Percentiles rank a stretch among this genome's conserved stretches.
phyloP scores from a whole-genome alignment of 1,140 invertebrate genomes.

The Pogonus chalceus region DNA sequence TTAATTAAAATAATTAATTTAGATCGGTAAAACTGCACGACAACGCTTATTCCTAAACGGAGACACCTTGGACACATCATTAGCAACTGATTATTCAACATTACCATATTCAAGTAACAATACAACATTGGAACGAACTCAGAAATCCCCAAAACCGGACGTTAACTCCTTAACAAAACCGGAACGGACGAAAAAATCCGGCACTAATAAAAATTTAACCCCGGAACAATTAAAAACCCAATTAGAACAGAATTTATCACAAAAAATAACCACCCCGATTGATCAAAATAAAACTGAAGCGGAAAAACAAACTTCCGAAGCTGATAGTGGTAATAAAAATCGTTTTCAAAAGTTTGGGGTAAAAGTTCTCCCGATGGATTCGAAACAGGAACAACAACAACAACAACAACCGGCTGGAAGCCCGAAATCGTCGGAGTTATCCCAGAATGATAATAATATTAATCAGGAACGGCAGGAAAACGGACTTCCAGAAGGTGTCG shows the following conservation, averaged over 20 bases:
- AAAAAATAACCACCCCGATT: background rate
- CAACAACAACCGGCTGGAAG: slow-evolving; percentile 23
- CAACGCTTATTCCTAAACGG: slow-evolving; percentile 38
- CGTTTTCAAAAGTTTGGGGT: slow-evolving; percentile 57
- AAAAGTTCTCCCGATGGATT: slow-evolving; percentile 48
- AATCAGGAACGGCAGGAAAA: slow-evolving; percentile 34
- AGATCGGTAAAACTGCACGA: slow-evolving; percentile 35
- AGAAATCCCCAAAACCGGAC: slow-evolving; percentile 23
- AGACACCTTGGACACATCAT: slow-evolving; percentile 33
- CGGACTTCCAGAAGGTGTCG: slow-evolving; percentile 34
- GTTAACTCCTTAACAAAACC: slow-evolving; percentile 14
- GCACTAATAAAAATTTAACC: slow-evolving; percentile 15
- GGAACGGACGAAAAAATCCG: slow-evolving; percentile 1
- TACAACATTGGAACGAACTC: slow-evolving; percentile 27
- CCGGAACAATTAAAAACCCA: slow-evolving; percentile 34
- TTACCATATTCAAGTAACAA: slow-evolving; percentile 34
- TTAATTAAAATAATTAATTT: too few species aligned
- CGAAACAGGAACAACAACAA: slow-evolving; percentile 39
- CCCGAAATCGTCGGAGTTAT: slow-evolving; percentile 27
- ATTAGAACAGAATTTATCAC: slow-evolving; percentile 33
- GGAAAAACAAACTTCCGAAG: slow-evolving; percentile 37
- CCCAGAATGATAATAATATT: slow-evolving; percentile 31
- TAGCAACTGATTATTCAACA: slow-evolving; percentile 36
- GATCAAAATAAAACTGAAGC: slow-evolving; percentile 30
- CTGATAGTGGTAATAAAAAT: slow-evolving; percentile 36